phyloP scores from a whole-genome alignment of 1,140 invertebrate genomes.

The Drosophila sp. region DNA sequence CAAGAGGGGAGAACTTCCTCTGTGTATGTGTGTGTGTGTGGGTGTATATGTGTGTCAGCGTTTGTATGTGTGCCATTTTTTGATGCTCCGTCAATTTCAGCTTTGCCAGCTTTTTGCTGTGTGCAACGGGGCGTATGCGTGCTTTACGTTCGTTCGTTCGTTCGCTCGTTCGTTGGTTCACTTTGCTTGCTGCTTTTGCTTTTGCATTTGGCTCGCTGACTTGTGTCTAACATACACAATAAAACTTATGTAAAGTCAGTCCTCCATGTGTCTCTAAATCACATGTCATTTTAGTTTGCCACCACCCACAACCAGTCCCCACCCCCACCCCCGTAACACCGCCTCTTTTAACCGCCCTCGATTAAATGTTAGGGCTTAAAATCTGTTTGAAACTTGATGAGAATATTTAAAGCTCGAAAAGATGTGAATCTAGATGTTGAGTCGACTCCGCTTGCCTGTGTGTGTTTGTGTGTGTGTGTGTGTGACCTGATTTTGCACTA shows the following conservation, averaged over 20 bases:
- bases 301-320: not conserved
- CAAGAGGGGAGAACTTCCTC: slow-evolving; percentile 31
- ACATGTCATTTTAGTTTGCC: slow-evolving; percentile 53
- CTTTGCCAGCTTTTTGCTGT: slow-evolving; percentile 32
- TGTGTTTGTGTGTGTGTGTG: not conserved
- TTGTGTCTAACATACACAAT: slow-evolving; percentile 40
- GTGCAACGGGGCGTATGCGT: slow-evolving; percentile 74
- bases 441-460: not conserved
- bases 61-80: slow-evolving; percentile 26
- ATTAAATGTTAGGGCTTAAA: slow-evolving; percentile 48
- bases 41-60: not conserved
- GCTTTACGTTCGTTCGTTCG: slow-evolving; percentile 35
- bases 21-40: slow-evolving; percentile 22
- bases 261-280: slow-evolving; percentile 41
- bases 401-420: slow-evolving; percentile 49
- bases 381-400: slow-evolving; percentile 57
- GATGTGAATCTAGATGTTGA: not conserved
- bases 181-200: slow-evolving; percentile 19
- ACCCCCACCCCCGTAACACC: not conserved
- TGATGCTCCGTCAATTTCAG: slow-evolving; percentile 28
- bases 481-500: slow-evolving; percentile 1
- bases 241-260: slow-evolving; percentile 26
- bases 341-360: not conserved
- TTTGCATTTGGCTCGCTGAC: slow-evolving; percentile 47
- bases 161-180: slow-evolving; percentile 19